Evolutionary conservation across 2,113 vertebrate genomes (phyloP).

Genomic region (Periophthalmus modestus): DNA sequence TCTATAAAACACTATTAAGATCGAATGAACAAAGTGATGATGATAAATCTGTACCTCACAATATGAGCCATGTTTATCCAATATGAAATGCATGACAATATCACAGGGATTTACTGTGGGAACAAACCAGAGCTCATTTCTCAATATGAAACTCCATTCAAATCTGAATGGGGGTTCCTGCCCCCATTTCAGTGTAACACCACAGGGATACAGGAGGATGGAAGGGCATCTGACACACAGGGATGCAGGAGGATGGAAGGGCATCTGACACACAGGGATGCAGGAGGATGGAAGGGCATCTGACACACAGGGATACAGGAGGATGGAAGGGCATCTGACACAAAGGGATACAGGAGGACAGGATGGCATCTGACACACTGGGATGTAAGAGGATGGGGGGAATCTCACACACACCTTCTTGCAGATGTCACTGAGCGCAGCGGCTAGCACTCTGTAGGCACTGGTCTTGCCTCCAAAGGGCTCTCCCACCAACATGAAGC

Average conservation of each 20-base stretch:
- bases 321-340: neutral
- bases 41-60: neutral
- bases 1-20: slow-evolving; percentile 1
- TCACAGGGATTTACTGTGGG: neutral
- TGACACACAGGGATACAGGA: slow-evolving; percentile 28
- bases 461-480: slow-evolving; percentile 89
- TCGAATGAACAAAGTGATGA: neutral
- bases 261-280: no score
- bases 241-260: no score
- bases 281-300: neutral
- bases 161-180: no score
- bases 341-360: no score
- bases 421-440: slow-evolving; percentile 81
- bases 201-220: no score
- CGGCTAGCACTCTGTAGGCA: slow-evolving; percentile 86
- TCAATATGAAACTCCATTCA: no score
- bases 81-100: no score
- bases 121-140: no score
- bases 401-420: slow-evolving; percentile 74
- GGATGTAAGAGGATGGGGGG: no score
- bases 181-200: no score
- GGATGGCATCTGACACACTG: no score
- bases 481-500: slow-evolving; percentile 93
- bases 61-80: neutral
- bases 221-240: neutral